Evolutionary conservation across 2,113 vertebrate species (phyloP), one percentile per base, ranked within the genome.

Genomic region (Ariopsis seemanni): DNA sequence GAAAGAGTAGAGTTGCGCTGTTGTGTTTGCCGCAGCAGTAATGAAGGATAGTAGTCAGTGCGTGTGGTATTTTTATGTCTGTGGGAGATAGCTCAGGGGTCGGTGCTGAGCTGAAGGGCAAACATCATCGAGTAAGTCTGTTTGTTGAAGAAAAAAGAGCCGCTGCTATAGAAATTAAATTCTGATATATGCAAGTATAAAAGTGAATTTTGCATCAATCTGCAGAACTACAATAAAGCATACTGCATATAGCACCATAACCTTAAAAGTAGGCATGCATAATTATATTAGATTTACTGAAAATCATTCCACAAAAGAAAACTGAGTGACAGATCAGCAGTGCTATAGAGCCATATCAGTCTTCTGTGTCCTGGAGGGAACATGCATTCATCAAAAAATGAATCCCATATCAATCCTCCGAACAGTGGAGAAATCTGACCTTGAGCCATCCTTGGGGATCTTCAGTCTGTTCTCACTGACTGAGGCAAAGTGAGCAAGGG

Each of bases 341-440:
- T 42, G 27, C 18, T 69, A 42, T 53, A 57, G 11, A 53, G 62
- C 52, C 4, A 12, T 57, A 69, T 81, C 75, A 81, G 85, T 52
- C 17, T 53, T 71, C 27, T 58, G 85, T 80, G 14, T 22, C 85
- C 85, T 80, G 75, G 8, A n/a, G 62, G 62, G 62, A 86, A 57
- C 63, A 69, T 55, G 85, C 62, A 53, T 86, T 86, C 57, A 67
- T 86, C 60, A 81, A 69, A 86, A 0, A 8, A 5, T 4, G 10
- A 55, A 53, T 67, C 50, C 50, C 77, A 34, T 25, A 69, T 55
- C 75, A 87, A 87, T 71, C 65, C 79, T 80, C 71, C 22, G 72
- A 87, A 82, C 86, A 74, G 79, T n/a, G 22, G 20, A 60, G 53
- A 72, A 82, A 87, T 87, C 79, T 82, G 86, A 87, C 86, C 67